Conservation (phyloP, 2,888 invertebrate species). For the Dynastes hyllus region DNA sequence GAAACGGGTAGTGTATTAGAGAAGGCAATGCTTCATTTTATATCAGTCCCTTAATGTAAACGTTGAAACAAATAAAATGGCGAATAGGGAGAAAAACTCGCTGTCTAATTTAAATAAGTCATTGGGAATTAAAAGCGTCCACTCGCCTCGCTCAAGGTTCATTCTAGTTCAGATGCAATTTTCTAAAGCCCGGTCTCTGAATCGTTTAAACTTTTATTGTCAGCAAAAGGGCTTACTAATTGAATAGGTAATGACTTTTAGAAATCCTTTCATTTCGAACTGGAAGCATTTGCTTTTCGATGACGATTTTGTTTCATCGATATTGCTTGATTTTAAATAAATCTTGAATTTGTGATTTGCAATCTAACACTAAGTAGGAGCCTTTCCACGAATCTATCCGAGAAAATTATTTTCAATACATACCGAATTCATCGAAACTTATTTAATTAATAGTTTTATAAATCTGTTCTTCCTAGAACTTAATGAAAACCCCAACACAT, state of each 20-base stretch:
- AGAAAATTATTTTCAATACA: no score
- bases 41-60: neutral
- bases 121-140: slow-evolving; percentile 16
- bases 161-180: slow-evolving; percentile 17
- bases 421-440: neutral
- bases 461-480: no score
- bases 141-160: slow-evolving; percentile 20
- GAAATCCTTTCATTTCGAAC: no score
- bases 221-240: slow-evolving; percentile 9
- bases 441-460: neutral
- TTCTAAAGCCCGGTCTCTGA: neutral
- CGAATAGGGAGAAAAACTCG: neutral
- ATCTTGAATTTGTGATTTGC: no score
- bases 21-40: neutral
- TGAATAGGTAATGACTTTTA: neutral
- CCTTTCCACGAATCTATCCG: no score
- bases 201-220: slow-evolving; percentile 18
- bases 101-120: slow-evolving; percentile 13
- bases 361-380: no score
- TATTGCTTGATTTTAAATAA: no score
- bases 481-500: no score
- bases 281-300: no score
- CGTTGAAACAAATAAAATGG: slow-evolving; percentile 8
- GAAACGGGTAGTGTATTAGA: neutral
- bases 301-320: no score